Base-by-base conservation (phyloP, 1,140 invertebrate species). In the Pissodes strobi region DNA sequence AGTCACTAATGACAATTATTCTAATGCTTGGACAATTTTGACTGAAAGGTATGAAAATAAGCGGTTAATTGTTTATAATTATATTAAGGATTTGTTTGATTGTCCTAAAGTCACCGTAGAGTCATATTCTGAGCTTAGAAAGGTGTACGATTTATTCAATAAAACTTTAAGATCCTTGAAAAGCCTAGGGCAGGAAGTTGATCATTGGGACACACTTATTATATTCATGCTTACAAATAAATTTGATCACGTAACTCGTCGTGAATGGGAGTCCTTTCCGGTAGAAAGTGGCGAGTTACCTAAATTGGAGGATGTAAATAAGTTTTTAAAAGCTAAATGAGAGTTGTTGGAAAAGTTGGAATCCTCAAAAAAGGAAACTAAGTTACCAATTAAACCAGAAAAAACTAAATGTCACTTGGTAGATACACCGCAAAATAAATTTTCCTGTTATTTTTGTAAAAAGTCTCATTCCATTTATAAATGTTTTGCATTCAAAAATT, bases 391-490 rank as follows among this genome's bases (percentile, higher is more conserved):
- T n/a, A n/a, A n/a, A n/a, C n/a, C n/a, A n/a, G n/a, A n/a, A n/a
- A n/a, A n/a, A n/a, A n/a, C n/a, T n/a, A n/a, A n/a, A n/a, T n/a
- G n/a, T n/a, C n/a, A n/a, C n/a, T n/a, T n/a, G n/a, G n/a, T n/a
- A n/a, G n/a, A n/a, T n/a, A n/a, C n/a, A n/a, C n/a, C n/a, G n/a
- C n/a, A n/a, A n/a, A n/a, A n/a, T 3, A 52, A 52, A 15, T 52
- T 52, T 34, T 52, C 48, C 4, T 52, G 48, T 52, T 52, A 52
- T 34, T 52, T 13, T 30, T 52, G 48, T 52, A 52, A 34, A 34
- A 52, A 52, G 10, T 27, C 27, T 3, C 48, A 52, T 19, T 30
- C 48, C 1, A 52, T 52, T 15, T 52, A 52, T 15, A 52, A 52
- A 30, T 52, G 48, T 30, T 52, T 52, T 34, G 22, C 22, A 27